phyloP scores from a whole-genome alignment of 2,113 vertebrate genomes.

The Propithecus coquereli region DNA sequence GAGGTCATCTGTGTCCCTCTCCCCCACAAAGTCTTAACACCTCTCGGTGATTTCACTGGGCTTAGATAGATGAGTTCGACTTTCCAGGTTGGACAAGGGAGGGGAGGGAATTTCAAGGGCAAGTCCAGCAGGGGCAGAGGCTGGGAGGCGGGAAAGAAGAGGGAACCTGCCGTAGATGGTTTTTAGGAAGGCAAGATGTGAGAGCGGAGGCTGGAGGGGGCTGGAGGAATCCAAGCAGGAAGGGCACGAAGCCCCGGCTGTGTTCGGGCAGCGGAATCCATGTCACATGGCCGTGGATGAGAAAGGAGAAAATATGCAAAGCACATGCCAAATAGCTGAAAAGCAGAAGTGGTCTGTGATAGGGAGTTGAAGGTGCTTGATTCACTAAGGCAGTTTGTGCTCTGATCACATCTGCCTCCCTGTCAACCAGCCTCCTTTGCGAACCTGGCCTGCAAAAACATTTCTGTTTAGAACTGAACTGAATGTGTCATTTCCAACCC shows the following conservation, averaged over 20 bases:
- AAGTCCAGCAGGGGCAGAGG: neutral
- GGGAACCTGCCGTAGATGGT: neutral
- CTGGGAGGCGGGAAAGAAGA: neutral
- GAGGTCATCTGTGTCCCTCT: neutral
- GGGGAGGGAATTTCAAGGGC: neutral
- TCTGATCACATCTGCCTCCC: neutral
- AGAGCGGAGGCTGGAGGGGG: neutral
- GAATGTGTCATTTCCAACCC: neutral
- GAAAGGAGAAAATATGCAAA: conserved; percentile 34
- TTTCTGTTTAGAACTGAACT: neutral
- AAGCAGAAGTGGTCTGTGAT: conserved; percentile 9
- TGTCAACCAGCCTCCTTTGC: neutral
- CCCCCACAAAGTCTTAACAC: neutral
- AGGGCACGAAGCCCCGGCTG: neutral
- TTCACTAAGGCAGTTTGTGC: neutral
- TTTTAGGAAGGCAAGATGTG: neutral
- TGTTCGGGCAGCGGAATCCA: neutral
- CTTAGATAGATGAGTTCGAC: neutral
- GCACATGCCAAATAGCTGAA: neutral
- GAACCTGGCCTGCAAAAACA: neutral
- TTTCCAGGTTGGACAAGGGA: neutral
- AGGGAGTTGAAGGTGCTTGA: too few species aligned
- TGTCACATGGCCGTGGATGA: neutral
- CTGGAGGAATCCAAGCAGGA: neutral
- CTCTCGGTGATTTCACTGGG: neutral